Percentiles rank a stretch among this genome's conserved stretches.
phyloP scores from a whole-genome alignment of 1,140 invertebrate genomes.

The Archegozetes longisetosus region DNA sequence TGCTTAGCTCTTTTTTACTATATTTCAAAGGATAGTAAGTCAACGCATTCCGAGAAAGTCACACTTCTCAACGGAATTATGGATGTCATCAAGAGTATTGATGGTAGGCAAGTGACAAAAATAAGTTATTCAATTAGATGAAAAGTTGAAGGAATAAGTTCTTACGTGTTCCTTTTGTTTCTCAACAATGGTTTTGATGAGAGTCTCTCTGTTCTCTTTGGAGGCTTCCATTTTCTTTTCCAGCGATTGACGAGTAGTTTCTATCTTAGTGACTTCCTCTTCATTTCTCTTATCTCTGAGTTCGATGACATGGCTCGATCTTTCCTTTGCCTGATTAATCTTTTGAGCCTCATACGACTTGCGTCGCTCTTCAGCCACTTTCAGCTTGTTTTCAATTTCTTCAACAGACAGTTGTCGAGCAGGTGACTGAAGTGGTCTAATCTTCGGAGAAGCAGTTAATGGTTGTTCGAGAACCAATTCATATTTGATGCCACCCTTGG shows the following conservation, averaged over 20 bases:
- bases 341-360: constrained; percentile 39
- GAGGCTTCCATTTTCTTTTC: constrained; percentile 76
- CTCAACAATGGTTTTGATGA: constrained; percentile 65
- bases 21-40: too few relatives aligned
- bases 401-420: constrained; percentile 45
- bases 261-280: constrained; percentile 60
- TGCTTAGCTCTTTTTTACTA: too few relatives aligned
- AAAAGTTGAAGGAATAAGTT: too few relatives aligned
- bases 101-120: too few relatives aligned
- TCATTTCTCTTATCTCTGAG: constrained; percentile 75
- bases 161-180: constrained; percentile 60
- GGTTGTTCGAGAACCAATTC: constrained; percentile 83
- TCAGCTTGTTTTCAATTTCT: constrained; percentile 74
- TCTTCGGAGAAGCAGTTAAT: constrained; percentile 33
- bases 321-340: constrained; percentile 30
- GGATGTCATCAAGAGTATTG: too few relatives aligned
- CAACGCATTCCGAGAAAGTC: too few relatives aligned
- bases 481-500: constrained; percentile 66
- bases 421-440: constrained; percentile 16
- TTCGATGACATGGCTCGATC: constrained; percentile 69
- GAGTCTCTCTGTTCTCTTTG: constrained; percentile 68
- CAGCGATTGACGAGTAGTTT: constrained; percentile 14
- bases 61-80: too few relatives aligned
- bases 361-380: constrained; percentile 75
- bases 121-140: too few relatives aligned